Evolutionary conservation across 2,113 vertebrate genomes (phyloP), one percentile per base, ranked within the genome.

Genomic region (Cryptoleucopteryx plumbea): DNA sequence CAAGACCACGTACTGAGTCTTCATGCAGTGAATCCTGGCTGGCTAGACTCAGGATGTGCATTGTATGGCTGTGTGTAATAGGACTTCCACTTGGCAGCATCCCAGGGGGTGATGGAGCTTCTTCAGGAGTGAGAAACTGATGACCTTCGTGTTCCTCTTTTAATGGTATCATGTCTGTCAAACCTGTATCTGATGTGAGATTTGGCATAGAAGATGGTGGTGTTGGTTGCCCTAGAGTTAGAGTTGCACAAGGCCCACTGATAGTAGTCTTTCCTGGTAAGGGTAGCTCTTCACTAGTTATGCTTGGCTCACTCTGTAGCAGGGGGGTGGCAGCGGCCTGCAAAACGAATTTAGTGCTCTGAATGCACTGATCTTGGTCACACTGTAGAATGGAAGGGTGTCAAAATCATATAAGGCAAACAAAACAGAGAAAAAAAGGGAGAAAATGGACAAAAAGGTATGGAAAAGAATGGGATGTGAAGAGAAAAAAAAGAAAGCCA

Each of bases 261-360:
- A 99, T 97, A 53, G 98, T 95, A 58, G 98, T 97, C 84, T 99
- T 98, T 86, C 98, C 98, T 1, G 98, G 96, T 42, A 99, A 96
- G 61, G 98, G 94, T 63, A 98, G 98, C 93, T 99, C 99, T 43
- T 99, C 99, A 45, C 98, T 98, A 97, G 98, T 97, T 97, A 99
- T 98, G 96, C 98, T 98, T n/a, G 99, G 98, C 96, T 99, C 99
- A 66, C 97, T 99, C 98, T 99, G 99, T 97, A 99, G 98, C 95
- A 99, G 97, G 25, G 99, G 99, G 2, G 99, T 99, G 98, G 99
- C 98, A 55, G 99, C 99, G 9, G 99, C 99, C 99, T 99, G 99
- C 97, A 99, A 99, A 99, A 99, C 99, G 98, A 99, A 99, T 99
- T 99, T 99, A 98, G 99, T 99, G 99, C 99, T 99, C 99, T 99